Percentiles rank a stretch among this genome's conserved stretches.
phyloP scores from a whole-genome alignment of 2,113 vertebrate genomes.

The Monarcha castaneiventris region DNA sequence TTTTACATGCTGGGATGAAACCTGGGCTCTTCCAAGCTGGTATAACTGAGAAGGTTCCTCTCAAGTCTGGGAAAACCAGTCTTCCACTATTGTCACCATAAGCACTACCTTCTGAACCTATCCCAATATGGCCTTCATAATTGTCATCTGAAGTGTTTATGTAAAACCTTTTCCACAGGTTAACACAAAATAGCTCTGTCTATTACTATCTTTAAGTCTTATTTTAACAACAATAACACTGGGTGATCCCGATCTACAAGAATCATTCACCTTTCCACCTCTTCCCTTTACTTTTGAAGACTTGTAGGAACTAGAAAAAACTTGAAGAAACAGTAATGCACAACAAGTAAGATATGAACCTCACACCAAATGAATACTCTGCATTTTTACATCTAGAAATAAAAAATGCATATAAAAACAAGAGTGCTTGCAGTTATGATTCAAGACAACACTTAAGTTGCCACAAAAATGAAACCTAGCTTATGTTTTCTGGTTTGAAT shows the following conservation, averaged over 20 bases:
- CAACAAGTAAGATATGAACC: not conserved
- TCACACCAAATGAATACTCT: not conserved
- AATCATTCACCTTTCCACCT: not conserved
- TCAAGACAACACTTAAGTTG: not conserved
- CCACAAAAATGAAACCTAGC: slow-evolving; percentile 3
- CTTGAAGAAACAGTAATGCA: not conserved
- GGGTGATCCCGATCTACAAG: not conserved
- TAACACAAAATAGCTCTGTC: not conserved
- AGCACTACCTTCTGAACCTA: not conserved
- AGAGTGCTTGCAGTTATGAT: not conserved
- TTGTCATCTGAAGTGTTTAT: not conserved
- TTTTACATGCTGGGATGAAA: not conserved
- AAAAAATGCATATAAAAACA: not conserved
- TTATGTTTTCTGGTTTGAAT: slow-evolving; percentile 8
- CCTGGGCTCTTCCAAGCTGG: not conserved
- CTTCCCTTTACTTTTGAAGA: not conserved
- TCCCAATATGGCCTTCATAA: not conserved
- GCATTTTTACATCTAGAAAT: not conserved
- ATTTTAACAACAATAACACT: not conserved
- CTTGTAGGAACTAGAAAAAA: not conserved
- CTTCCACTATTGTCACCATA: not conserved
- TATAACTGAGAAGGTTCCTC: not conserved
- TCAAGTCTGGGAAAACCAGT: not conserved
- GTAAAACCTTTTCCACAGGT: not conserved
- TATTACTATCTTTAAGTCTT: not conserved